Percentiles rank a stretch among this genome's conserved stretches.
Evolutionary conservation across 2,888 invertebrate species (phyloP).

Genomic region (Tubulanus polymorphus): DNA sequence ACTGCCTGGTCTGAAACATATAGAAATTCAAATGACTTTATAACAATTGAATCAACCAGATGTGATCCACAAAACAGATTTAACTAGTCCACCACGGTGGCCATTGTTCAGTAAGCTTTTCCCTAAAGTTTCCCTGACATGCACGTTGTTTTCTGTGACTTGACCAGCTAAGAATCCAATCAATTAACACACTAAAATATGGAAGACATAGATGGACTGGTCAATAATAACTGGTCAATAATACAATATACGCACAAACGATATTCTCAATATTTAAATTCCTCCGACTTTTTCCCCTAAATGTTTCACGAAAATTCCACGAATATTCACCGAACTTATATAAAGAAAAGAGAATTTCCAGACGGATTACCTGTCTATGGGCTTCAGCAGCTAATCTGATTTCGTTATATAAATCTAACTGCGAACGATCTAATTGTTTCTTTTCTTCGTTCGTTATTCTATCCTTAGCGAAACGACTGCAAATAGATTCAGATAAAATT

Average conservation of each 20-base stretch:
- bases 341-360: conserved; percentile 9
- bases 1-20: conserved; percentile 70
- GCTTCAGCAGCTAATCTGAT: conserved; percentile 95
- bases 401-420: conserved; percentile 90
- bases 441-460: conserved; percentile 69
- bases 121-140: background rate
- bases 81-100: too few species aligned
- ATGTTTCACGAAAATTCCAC: too few species aligned
- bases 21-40: conserved; percentile 10
- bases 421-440: conserved; percentile 81
- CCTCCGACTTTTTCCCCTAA: too few species aligned
- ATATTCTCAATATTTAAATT: too few species aligned
- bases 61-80: too few species aligned
- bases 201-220: background rate
- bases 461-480: conserved; percentile 72
- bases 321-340: too few species aligned
- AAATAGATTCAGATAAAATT: too few species aligned
- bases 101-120: background rate
- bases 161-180: background rate
- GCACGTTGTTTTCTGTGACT: background rate
- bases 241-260: too few species aligned
- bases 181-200: background rate
- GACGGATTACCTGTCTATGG: conserved; percentile 75
- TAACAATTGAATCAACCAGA: too few species aligned
- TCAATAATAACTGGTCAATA: conserved; percentile 4